These are phyloP conservation scores for Leptopilina syphax DNA, from an alignment of 2,888 invertebrate species.

Conservation along the genomic window DNA sequence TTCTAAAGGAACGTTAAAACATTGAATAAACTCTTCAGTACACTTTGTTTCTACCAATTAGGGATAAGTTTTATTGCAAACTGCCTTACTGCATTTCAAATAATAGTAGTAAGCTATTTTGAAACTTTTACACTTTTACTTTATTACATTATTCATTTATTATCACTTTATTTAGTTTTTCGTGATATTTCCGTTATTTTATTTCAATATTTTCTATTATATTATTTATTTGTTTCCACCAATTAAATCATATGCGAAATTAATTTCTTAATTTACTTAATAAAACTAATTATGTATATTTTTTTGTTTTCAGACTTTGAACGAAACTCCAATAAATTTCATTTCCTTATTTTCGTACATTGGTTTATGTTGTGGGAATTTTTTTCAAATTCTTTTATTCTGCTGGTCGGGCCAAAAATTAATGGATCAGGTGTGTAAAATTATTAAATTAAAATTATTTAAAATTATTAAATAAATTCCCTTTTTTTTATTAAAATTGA, in stretches of 20 bases:
- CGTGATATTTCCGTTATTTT: no score
- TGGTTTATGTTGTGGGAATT: neutral
- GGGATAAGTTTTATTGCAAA: neutral
- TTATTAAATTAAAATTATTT: no score
- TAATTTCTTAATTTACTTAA: no score
- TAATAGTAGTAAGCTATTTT: neutral
- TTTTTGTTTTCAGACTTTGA: neutral
- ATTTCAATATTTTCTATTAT: neutral
- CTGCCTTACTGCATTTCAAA: slow-evolving; percentile 5
- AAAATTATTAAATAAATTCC: no score
- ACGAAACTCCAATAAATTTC: neutral
- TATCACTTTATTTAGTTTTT: neutral
- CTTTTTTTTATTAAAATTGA: neutral
- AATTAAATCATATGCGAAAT: no score
- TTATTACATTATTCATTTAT: no score
- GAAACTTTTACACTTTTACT: neutral
- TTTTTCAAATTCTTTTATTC: slow-evolving; percentile 5
- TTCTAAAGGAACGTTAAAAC: neutral
- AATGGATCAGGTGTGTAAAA: neutral
- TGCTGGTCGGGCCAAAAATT: slow-evolving; percentile 13
- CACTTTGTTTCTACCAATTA: neutral
- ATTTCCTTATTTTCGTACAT: neutral
- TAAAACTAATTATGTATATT: neutral
- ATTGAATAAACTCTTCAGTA: slow-evolving; percentile 3
- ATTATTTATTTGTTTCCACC: no score